Percentiles rank a stretch among this genome's conserved stretches.
Evolutionary conservation across 2,113 vertebrate species (phyloP).

Genomic region (Herpetotheres cachinnans): DNA sequence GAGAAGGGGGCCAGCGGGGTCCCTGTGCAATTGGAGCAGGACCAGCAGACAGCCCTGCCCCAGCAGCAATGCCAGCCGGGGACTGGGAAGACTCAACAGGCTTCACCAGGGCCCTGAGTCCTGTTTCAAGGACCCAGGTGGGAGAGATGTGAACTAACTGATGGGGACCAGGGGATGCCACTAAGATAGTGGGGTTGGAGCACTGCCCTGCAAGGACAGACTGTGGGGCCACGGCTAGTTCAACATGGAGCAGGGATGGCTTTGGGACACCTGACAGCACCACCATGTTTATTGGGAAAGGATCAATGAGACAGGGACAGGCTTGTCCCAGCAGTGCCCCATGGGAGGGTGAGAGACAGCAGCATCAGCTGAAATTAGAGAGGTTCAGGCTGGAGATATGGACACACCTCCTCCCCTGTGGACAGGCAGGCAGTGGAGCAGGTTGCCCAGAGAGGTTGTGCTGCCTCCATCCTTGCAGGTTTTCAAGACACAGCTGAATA

Average conservation of each 20-base stretch:
- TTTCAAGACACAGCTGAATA: not conserved
- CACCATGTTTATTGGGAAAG: not conserved
- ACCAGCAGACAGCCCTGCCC: not conserved
- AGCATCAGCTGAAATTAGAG: not conserved
- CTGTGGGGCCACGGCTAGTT: not conserved
- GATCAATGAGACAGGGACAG: rapidly evolving
- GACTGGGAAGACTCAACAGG: not conserved
- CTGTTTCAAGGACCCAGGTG: too few relatives aligned
- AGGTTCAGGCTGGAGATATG: not conserved
- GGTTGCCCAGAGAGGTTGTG: not conserved
- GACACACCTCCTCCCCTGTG: not conserved
- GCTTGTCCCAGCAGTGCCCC: too few relatives aligned
- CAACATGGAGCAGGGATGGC: not conserved
- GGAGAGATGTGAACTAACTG: not conserved
- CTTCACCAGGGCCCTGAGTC: not conserved
- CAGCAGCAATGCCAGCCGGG: not conserved
- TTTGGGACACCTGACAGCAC: not conserved
- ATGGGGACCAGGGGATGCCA: not conserved
- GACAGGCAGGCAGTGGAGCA: not conserved
- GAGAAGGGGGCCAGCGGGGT: not conserved
- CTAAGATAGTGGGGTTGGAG: not conserved
- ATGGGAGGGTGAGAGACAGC: rapidly evolving
- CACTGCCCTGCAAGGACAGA: too few relatives aligned
- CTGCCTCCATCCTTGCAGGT: not conserved
- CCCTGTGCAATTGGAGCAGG: not conserved